Evolutionary conservation across 2,797 vertebrate genomes (phyloP).

Genomic region (Nyctibius grandis): DNA sequence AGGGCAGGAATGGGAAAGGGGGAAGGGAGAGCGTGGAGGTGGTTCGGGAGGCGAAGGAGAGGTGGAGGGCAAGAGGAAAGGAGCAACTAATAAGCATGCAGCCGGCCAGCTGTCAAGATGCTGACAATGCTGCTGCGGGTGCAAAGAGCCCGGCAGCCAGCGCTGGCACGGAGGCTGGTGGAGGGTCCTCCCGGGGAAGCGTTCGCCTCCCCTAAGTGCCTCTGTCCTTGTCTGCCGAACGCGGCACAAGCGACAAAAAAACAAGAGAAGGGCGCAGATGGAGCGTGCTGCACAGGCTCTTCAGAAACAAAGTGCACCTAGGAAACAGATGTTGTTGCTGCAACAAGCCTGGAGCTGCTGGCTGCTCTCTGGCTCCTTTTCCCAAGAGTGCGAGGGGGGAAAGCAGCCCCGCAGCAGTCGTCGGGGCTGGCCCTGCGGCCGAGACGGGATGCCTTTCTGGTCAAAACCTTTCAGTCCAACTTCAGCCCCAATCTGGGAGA

Average conservation of each 20-base stretch:
- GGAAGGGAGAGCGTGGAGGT: slow-evolving; percentile 34
- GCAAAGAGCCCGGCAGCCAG: neutral
- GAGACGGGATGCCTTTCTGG: neutral
- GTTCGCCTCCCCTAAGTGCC: neutral
- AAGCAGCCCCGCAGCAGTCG: neutral
- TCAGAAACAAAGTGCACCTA: slow-evolving; percentile 28
- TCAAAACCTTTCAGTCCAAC: neutral
- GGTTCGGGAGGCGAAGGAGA: slow-evolving; percentile 15
- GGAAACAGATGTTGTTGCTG: slow-evolving; percentile 40
- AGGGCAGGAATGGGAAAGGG: neutral
- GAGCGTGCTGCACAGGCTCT: slow-evolving; percentile 24
- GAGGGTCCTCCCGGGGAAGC: neutral
- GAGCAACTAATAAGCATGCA: slow-evolving; percentile 63
- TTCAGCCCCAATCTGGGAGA: neutral
- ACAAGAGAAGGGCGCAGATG: neutral
- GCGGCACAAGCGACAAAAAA: neutral
- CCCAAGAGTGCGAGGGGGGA: rapidly evolving
- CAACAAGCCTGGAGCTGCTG: neutral
- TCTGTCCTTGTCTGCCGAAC: neutral
- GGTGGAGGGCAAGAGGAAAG: slow-evolving; percentile 56
- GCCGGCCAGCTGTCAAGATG: slow-evolving; percentile 64
- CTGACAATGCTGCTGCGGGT: slow-evolving; percentile 9
- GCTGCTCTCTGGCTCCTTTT: slow-evolving; percentile 4
- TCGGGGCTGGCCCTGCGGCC: neutral
- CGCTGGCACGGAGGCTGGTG: neutral